Evolutionary conservation across 2,797 vertebrate species (phyloP).

Genomic region (Aythya fuligula): DNA sequence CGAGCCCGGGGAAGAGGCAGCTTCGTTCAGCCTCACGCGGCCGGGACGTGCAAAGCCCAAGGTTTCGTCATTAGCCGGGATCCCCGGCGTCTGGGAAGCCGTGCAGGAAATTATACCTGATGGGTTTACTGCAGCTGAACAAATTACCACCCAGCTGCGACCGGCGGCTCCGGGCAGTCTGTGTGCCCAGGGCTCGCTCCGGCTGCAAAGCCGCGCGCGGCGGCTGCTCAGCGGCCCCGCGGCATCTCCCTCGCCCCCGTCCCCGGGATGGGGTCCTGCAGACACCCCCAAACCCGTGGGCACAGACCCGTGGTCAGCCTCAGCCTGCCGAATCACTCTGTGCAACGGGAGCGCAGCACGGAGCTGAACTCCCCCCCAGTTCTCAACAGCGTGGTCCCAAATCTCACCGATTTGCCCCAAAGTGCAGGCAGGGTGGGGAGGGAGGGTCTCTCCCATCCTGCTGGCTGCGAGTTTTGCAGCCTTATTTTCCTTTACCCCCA

Average conservation of each 20-base stretch:
- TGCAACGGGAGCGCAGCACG: neutral
- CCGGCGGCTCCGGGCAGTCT: neutral
- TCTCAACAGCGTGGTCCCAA: accelerated
- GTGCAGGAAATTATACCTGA: neutral
- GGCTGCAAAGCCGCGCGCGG: too few species aligned
- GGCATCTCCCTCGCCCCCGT: neutral
- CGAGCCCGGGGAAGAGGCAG: accelerated
- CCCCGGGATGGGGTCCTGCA: neutral
- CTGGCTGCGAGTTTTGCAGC: accelerated
- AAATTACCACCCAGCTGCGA: slow-evolving; percentile 5
- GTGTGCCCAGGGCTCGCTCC: accelerated
- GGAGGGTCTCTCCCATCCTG: neutral
- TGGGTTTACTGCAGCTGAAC: neutral
- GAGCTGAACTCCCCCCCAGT: accelerated
- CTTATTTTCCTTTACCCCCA: accelerated
- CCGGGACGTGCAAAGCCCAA: neutral
- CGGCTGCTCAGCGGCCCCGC: accelerated
- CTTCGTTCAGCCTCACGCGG: neutral
- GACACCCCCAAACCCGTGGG: accelerated
- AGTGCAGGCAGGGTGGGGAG: accelerated
- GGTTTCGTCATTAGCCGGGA: neutral
- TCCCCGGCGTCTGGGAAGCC: neutral
- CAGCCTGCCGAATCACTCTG: accelerated
- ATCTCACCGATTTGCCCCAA: neutral
- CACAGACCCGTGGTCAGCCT: accelerated